Conservation (phyloP, 2,797 vertebrate genomes). For the Lacerta agilis region DNA sequence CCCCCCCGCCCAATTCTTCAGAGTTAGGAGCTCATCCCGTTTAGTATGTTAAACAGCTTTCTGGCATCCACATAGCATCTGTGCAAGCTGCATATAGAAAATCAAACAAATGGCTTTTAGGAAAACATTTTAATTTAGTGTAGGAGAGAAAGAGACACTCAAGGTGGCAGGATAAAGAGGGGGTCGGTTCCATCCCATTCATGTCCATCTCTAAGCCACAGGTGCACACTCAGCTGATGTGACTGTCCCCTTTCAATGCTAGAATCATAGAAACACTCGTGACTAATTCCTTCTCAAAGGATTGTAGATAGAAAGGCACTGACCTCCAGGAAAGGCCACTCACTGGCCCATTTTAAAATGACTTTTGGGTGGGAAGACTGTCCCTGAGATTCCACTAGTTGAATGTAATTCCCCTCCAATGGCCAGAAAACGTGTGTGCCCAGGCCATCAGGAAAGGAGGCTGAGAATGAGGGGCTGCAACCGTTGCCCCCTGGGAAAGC, state of each 20-base stretch:
- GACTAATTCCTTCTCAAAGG: not conserved
- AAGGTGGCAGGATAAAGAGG: not conserved
- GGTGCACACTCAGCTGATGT: not conserved
- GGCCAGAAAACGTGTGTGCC: too few species aligned
- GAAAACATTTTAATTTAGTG: constrained; percentile 52
- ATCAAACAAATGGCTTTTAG: constrained; percentile 53
- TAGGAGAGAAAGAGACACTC: constrained; percentile 4
- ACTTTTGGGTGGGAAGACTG: too few species aligned
- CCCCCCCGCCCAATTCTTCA: not conserved
- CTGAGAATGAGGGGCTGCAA: too few species aligned
- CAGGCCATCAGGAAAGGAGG: too few species aligned
- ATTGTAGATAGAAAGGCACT: not conserved
- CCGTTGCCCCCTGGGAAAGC: too few species aligned
- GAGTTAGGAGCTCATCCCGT: constrained; percentile 39
- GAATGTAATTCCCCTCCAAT: too few species aligned
- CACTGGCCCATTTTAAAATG: too few species aligned
- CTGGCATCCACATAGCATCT: constrained; percentile 47
- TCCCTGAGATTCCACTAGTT: too few species aligned
- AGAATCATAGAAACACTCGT: not conserved
- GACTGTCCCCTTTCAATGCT: not conserved
- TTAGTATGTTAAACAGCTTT: constrained; percentile 48
- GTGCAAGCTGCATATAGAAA: constrained; percentile 48
- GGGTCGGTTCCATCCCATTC: not conserved
- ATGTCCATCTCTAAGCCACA: not conserved
- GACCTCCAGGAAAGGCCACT: too few species aligned